A percentile compares a stretch with the other conserved stretches of the same genome.
Conservation (phyloP, 37 sponge, comb jelly and placozoan species). For the Chondrilla cf. caribensis region DNA sequence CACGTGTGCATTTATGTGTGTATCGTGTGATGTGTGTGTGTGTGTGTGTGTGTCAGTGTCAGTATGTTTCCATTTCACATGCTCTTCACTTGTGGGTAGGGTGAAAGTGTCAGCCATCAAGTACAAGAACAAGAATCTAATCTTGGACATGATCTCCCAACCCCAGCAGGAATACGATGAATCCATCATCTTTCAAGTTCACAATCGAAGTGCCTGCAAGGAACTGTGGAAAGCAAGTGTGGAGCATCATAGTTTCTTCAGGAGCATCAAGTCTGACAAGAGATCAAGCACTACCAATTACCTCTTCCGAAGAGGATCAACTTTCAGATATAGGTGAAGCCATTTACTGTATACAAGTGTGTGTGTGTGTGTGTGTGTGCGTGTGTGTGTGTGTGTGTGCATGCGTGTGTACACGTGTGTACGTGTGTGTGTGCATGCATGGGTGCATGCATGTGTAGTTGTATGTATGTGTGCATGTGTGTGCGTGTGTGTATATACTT, state of each 20-base stretch:
- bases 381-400: slow-evolving; percentile 35
- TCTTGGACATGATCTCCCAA: slow-evolving; percentile 65
- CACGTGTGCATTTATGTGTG: neutral
- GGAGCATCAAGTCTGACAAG: slow-evolving; percentile 31
- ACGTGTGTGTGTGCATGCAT: slow-evolving; percentile 20
- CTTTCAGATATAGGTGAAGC: slow-evolving; percentile 66
- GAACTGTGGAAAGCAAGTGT: slow-evolving; percentile 88
- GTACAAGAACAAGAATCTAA: slow-evolving; percentile 67
- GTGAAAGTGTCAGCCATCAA: slow-evolving; percentile 69
- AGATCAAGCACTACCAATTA: neutral
- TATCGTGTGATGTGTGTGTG: neutral
- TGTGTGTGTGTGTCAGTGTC: neutral
- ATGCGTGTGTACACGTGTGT: slow-evolving; percentile 31
- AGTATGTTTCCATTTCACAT: neutral
- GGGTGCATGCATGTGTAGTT: neutral
- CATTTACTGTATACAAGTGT: neutral
- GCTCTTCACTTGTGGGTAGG: slow-evolving; percentile 19
- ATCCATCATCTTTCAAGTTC: slow-evolving; percentile 56
- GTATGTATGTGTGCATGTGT: no score
- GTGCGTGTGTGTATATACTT: no score
- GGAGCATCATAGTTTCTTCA: slow-evolving; percentile 90
- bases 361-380: slow-evolving; percentile 2
- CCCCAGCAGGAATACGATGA: slow-evolving; percentile 42
- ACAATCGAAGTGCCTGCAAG: slow-evolving; percentile 67
- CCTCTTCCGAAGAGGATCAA: slow-evolving; percentile 76